These are phyloP conservation scores for Xyrichtys novacula DNA, from an alignment of 2,797 vertebrate genomes.

Conservation along the genomic window DNA sequence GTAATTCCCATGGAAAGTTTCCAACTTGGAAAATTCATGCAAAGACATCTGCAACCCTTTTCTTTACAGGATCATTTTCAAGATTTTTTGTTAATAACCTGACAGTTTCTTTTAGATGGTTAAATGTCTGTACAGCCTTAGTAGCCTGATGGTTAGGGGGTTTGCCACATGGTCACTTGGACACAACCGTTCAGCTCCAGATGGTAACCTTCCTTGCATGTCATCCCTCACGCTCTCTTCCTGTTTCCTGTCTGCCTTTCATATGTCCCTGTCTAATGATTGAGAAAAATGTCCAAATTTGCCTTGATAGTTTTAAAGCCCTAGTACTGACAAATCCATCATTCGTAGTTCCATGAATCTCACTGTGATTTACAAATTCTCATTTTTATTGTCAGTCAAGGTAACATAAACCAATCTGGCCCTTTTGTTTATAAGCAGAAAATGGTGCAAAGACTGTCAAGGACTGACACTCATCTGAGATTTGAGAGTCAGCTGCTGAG, in stretches of 20 bases:
- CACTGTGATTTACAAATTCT: slow-evolving; percentile 20
- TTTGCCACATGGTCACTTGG: neutral
- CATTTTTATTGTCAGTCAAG: slow-evolving; percentile 10
- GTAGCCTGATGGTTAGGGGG: neutral
- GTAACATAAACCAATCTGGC: slow-evolving; percentile 8
- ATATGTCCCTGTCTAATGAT: neutral
- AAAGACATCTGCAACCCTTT: too few species aligned
- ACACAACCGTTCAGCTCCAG: neutral
- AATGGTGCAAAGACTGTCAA: slow-evolving; percentile 17
- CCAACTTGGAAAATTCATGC: too few species aligned
- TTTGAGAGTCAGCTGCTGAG: slow-evolving; percentile 12
- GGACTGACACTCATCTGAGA: slow-evolving; percentile 34
- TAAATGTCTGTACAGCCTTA: neutral
- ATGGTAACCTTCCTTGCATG: neutral
- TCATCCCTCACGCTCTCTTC: neutral
- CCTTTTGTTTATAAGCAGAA: slow-evolving; percentile 23
- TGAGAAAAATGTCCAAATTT: neutral
- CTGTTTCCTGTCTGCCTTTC: neutral
- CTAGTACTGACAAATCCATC: neutral
- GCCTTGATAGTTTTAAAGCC: neutral
- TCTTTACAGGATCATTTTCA: too few species aligned
- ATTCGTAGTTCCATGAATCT: slow-evolving; percentile 35
- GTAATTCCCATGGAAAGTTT: too few species aligned
- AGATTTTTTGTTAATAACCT: neutral
- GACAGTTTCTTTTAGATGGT: too few species aligned